Conservation (phyloP, 1,140 invertebrate genomes). For the Hestina assimilis region DNA sequence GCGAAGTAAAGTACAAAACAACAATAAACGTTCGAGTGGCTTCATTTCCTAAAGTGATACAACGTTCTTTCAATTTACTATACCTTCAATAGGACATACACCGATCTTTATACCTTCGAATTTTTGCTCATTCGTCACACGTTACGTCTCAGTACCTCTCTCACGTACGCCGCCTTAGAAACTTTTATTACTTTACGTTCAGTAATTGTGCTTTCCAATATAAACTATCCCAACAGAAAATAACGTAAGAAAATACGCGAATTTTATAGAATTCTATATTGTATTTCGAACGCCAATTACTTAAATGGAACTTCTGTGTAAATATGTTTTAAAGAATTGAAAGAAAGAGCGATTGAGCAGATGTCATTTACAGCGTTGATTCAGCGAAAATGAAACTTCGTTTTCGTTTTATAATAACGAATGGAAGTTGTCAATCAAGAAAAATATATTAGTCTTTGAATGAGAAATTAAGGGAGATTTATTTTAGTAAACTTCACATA, state of each 20-base stretch:
- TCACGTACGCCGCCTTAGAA: constrained; percentile 52
- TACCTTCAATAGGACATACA: constrained; percentile 27
- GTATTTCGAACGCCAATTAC: background rate
- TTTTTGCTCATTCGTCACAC: constrained; percentile 60
- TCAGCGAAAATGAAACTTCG: constrained; percentile 2
- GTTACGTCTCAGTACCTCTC: constrained; percentile 49
- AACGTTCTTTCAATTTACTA: constrained; percentile 47
- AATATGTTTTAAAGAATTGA: background rate
- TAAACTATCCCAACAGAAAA: constrained; percentile 24
- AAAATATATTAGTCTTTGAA: background rate
- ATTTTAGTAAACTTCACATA: too few species aligned
- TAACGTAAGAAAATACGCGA: background rate
- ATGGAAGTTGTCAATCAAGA: constrained; percentile 11
- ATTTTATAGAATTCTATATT: background rate
- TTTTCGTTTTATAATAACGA: constrained; percentile 12
- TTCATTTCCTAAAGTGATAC: constrained; percentile 52
- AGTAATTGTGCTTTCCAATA: constrained; percentile 49
- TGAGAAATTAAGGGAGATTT: background rate
- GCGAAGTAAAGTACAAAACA: constrained; percentile 23
- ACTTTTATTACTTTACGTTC: constrained; percentile 55
- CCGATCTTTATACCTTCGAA: constrained; percentile 33
- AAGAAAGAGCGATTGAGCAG: background rate
- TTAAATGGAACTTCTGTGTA: constrained; percentile 1
- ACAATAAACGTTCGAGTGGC: constrained; percentile 37
- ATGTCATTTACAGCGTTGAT: constrained; percentile 5